Conservation (phyloP, 2,888 invertebrate species). For the Gisinianus flammeolus region DNA sequence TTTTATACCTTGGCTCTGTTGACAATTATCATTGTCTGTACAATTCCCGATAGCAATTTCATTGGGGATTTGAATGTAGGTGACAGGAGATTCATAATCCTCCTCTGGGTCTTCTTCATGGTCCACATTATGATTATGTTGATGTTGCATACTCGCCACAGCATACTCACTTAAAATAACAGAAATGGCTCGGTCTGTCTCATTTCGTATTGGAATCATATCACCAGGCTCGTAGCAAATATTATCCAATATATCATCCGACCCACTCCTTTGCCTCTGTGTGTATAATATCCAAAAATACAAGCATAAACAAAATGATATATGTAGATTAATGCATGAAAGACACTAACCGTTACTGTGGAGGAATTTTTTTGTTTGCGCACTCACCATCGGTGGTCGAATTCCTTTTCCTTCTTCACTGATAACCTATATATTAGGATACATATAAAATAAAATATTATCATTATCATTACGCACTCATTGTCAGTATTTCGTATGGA, state of each 20-base stretch:
- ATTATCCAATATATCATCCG: conserved; percentile 30
- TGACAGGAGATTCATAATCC: conserved; percentile 27
- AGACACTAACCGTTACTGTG: too few relatives aligned
- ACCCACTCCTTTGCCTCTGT: conserved; percentile 37
- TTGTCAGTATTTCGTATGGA: too few relatives aligned
- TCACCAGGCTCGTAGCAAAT: conserved; percentile 29
- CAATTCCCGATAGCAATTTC: conserved; percentile 23
- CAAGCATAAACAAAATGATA: too few relatives aligned
- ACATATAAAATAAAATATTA: too few relatives aligned
- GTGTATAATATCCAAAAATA: too few relatives aligned
- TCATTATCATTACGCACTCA: too few relatives aligned
- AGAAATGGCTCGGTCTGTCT: conserved; percentile 40
- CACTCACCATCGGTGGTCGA: conserved; percentile 41
- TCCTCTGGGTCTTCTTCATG: neutral
- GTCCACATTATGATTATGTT: neutral
- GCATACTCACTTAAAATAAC: conserved; percentile 41
- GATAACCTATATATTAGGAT: conserved; percentile 84
- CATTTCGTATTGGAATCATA: conserved; percentile 38
- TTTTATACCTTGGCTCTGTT: conserved; percentile 22
- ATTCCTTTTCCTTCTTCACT: conserved; percentile 63
- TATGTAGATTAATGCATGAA: too few relatives aligned
- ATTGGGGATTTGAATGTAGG: conserved; percentile 36
- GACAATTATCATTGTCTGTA: conserved; percentile 21
- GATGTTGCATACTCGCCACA: conserved; percentile 37
- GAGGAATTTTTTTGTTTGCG: neutral